Evolutionary conservation across 2,888 invertebrate species (phyloP).

Genomic region (Lasioglossum marginatum): DNA sequence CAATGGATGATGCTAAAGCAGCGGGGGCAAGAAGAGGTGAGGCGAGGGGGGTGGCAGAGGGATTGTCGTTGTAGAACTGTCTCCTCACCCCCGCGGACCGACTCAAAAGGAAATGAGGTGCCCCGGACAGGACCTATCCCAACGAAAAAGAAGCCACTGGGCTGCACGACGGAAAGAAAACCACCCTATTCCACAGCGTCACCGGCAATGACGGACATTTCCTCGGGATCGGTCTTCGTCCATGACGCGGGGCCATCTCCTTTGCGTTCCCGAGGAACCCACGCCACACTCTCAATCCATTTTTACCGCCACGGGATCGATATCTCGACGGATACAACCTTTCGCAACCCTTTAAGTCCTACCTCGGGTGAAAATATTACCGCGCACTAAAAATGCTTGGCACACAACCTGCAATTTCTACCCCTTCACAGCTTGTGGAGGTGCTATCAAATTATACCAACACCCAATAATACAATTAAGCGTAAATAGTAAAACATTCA

Average conservation of each 20-base stretch:
- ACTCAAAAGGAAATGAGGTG: conserved; percentile 75
- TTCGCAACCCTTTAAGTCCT: neutral
- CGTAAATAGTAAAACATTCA: neutral
- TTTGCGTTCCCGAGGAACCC: conserved; percentile 35
- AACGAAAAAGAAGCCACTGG: conserved; percentile 72
- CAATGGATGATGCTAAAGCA: conserved; percentile 69
- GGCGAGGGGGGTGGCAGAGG: conserved; percentile 25
- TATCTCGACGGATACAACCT: neutral
- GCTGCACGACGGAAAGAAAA: conserved; percentile 61
- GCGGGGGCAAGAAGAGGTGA: conserved; percentile 39
- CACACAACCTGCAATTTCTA: neutral
- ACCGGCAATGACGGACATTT: conserved; percentile 60
- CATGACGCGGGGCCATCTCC: conserved; percentile 36
- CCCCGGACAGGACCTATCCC: conserved; percentile 74
- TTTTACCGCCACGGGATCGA: neutral
- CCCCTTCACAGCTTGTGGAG: neutral
- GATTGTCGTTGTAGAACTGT: conserved; percentile 68
- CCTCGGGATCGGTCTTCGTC: conserved; percentile 45
- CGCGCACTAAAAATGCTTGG: neutral
- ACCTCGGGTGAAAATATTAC: neutral
- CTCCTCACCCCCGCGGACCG: conserved; percentile 49
- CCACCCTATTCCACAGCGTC: conserved; percentile 40
- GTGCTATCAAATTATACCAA: neutral
- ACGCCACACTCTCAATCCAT: conserved; percentile 16
- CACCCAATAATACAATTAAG: neutral